Percentiles rank a stretch among this genome's conserved stretches.
Conservation (phyloP, 2,888 invertebrate genomes). For the Caenorhabditis doughertyi region DNA sequence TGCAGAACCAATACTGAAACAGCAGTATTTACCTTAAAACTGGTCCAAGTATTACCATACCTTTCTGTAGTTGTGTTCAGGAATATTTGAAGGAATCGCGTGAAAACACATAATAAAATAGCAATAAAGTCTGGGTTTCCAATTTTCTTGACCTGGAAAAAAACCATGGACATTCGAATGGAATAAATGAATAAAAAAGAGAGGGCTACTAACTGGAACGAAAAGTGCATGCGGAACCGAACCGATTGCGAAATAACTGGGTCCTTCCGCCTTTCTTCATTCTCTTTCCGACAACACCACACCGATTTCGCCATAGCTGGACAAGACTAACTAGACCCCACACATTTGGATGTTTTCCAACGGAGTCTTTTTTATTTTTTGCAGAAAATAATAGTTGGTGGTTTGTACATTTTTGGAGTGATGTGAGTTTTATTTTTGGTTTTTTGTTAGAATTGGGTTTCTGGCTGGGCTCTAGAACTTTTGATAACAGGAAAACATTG, state of each 20-base stretch:
- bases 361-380: background rate
- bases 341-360: constrained; percentile 14
- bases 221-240: constrained; percentile 30
- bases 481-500: too few species aligned
- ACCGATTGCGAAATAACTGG: constrained; percentile 31
- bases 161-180: too few species aligned
- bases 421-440: background rate
- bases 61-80: constrained; percentile 67
- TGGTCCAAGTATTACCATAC: constrained; percentile 22
- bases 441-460: too few species aligned
- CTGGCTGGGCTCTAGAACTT: too few species aligned
- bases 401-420: too few species aligned
- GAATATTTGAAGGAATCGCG: constrained; percentile 69
- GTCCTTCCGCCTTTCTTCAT: constrained; percentile 27
- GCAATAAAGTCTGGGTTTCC: constrained; percentile 57
- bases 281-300: background rate
- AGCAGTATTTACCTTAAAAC: background rate
- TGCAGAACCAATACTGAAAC: constrained; percentile 65
- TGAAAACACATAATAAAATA: constrained; percentile 60
- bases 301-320: constrained; percentile 57
- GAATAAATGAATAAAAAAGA: constrained; percentile 20
- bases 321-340: background rate
- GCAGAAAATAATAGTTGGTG: too few species aligned
- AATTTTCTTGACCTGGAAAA: constrained; percentile 46
- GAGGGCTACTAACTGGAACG: constrained; percentile 19